Percentiles rank a stretch among this genome's conserved stretches.
Conservation (phyloP, 2,888 invertebrate species). For the Epistrophe grossulariae region DNA sequence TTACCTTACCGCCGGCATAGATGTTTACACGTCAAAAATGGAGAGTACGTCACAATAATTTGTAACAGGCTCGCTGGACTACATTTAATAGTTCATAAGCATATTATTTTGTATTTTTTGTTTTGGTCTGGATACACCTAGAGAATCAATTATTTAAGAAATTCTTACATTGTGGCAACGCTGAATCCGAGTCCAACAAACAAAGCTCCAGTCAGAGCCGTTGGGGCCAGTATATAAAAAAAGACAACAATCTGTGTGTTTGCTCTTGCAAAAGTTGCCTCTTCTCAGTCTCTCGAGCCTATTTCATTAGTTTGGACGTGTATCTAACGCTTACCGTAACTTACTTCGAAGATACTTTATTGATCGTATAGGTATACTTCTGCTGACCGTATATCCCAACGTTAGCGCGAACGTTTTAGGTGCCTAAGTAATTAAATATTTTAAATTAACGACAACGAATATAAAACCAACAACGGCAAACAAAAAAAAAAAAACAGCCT, state of each 20-base stretch:
- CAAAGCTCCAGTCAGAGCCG: constrained; percentile 65
- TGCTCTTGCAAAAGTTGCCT: constrained; percentile 51
- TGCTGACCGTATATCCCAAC: background rate
- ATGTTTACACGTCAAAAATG: no score
- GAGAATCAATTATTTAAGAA: background rate
- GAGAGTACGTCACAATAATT: no score
- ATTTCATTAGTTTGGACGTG: constrained; percentile 70
- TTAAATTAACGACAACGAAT: constrained; percentile 32
- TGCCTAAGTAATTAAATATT: constrained; percentile 51
- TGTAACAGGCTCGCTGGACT: no score
- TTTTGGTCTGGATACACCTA: no score
- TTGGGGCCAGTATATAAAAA: constrained; percentile 29
- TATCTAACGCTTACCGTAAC: constrained; percentile 46
- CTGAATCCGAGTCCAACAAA: constrained; percentile 21
- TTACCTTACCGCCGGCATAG: no score
- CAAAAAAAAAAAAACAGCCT: constrained; percentile 46
- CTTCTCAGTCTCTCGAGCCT: constrained; percentile 67
- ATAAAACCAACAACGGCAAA: constrained; percentile 15
- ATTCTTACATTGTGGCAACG: background rate
- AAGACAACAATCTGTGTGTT: constrained; percentile 49
- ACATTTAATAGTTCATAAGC: no score
- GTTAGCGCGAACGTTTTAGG: constrained; percentile 39
- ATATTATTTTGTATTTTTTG: no score
- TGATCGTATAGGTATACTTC: constrained; percentile 27
- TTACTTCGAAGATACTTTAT: constrained; percentile 40